A percentile compares a stretch with the other conserved stretches of the same genome.
phyloP scores from a whole-genome alignment of 2,113 vertebrate genomes.

The Gnathonemus echidnorhynchus region DNA sequence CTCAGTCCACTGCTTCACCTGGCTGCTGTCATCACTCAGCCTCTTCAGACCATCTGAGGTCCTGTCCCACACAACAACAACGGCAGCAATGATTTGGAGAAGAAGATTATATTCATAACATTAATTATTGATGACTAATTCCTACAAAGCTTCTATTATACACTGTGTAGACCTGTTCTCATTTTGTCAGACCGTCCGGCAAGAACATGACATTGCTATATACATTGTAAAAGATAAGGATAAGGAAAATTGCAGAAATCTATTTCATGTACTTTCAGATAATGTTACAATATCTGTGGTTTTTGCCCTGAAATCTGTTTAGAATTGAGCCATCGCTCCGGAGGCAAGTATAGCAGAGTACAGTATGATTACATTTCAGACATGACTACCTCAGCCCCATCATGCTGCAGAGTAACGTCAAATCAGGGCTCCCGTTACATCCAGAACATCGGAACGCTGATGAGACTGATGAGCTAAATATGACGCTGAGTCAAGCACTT shows the following conservation, averaged over 20 bases:
- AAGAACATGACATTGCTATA: background rate
- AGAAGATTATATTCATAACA: background rate
- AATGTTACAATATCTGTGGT: background rate
- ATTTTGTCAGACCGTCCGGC: background rate
- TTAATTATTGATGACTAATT: background rate
- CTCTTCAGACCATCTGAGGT: slow-evolving; percentile 46
- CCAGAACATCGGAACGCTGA: background rate
- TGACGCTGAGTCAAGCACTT: background rate
- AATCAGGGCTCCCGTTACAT: background rate
- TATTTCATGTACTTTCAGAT: background rate
- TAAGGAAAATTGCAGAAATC: background rate
- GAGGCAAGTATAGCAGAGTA: background rate
- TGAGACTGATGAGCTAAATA: too few relatives aligned
- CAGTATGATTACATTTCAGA: background rate
- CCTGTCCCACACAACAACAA: slow-evolving; percentile 29
- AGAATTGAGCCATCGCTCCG: background rate
- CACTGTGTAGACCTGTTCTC: background rate
- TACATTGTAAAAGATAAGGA: background rate
- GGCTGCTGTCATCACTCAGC: slow-evolving; percentile 52
- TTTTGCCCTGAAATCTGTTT: background rate
- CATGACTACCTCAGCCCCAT: background rate
- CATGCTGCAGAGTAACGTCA: background rate
- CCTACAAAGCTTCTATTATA: background rate
- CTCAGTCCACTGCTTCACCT: slow-evolving; percentile 58
- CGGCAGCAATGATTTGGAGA: background rate